Conservation (phyloP, 2,113 vertebrate species). For the Pseudopipra pipra region DNA sequence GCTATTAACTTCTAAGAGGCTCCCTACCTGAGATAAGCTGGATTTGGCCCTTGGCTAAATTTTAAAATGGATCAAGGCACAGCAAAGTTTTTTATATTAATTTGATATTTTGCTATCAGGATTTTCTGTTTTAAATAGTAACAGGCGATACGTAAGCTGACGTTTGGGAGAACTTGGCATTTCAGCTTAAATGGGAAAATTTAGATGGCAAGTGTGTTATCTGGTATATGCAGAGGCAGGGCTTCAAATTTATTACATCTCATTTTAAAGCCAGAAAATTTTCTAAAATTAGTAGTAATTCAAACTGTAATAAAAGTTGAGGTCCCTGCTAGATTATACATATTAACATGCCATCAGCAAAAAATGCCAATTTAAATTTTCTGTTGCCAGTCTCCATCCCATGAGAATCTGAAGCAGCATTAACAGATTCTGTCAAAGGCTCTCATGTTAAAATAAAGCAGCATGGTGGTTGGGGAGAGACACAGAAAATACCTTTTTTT, state of each 20-base stretch:
- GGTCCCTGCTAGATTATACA: not conserved
- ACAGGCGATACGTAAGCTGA: not conserved
- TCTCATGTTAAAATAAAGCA: not conserved
- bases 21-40: not conserved
- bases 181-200: not conserved
- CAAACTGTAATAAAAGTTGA: constrained; percentile 7
- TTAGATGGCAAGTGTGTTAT: not conserved
- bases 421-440: not conserved
- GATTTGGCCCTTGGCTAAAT: not conserved
- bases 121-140: not conserved
- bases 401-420: not conserved
- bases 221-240: not conserved
- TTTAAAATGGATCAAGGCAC: not conserved
- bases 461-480: not conserved
- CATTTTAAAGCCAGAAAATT: constrained; percentile 9
- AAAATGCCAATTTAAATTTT: constrained; percentile 29
- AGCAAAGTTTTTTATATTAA: not conserved
- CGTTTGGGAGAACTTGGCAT: not conserved
- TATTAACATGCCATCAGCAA: constrained; percentile 1
- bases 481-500: not conserved
- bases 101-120: not conserved
- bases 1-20: not conserved
- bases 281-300: constrained; percentile 26
- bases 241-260: constrained; percentile 6
- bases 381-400: not conserved